These are phyloP conservation scores for Clarias laeviceps DNA, from an alignment of 2,797 vertebrate genomes.

Conservation along the genomic window DNA sequence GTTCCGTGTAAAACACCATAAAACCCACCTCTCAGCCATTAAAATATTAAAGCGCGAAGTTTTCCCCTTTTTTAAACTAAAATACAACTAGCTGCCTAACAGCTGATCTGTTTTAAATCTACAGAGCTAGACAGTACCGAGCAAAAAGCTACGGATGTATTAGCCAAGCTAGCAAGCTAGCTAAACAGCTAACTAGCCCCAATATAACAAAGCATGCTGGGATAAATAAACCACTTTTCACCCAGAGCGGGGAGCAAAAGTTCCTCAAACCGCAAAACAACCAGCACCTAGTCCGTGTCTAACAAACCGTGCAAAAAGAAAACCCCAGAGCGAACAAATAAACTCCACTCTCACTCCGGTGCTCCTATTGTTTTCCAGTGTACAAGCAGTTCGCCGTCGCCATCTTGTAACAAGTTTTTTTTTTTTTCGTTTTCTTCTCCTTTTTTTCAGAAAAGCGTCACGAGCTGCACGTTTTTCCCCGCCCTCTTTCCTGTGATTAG, in stretches of 20 bases:
- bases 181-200: constrained; percentile 52
- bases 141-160: constrained; percentile 58
- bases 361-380: constrained; percentile 81
- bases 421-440: constrained; percentile 46
- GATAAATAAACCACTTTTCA: constrained; percentile 24
- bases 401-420: constrained; percentile 79
- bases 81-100: constrained; percentile 61
- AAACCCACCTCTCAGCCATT: neutral
- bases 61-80: neutral
- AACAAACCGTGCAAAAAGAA: constrained; percentile 13
- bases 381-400: constrained; percentile 71
- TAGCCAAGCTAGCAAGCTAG: constrained; percentile 61
- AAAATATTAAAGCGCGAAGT: neutral
- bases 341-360: constrained; percentile 58
- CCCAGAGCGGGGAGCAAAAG: constrained; percentile 18
- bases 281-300: constrained; percentile 29
- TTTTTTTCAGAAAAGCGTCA: constrained; percentile 62
- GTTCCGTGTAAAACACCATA: neutral
- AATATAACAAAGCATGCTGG: constrained; percentile 66
- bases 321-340: constrained; percentile 29
- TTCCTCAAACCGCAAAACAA: constrained; percentile 33
- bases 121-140: constrained; percentile 23
- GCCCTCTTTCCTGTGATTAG: constrained; percentile 45
- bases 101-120: constrained; percentile 56
- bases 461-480: constrained; percentile 41